Conservation (phyloP, 2,113 vertebrate species). For the Alethe castanea region DNA sequence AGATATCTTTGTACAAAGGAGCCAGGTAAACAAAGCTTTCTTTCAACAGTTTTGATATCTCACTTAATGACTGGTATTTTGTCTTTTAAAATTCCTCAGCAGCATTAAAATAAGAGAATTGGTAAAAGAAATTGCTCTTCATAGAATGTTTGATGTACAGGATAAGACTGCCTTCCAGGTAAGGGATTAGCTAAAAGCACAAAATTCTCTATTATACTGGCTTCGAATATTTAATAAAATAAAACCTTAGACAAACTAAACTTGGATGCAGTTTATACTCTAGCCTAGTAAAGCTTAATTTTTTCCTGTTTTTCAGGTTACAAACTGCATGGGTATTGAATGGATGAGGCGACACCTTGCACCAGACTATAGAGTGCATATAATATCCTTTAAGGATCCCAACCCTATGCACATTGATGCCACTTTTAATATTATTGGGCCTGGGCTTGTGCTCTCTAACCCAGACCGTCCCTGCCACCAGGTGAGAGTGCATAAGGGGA, state of each 20-base stretch:
- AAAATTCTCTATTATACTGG: not conserved
- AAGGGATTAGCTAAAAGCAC: not conserved
- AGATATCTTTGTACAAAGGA: slow-evolving; percentile 97
- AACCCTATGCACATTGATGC: slow-evolving; percentile 99
- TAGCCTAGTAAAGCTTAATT: not conserved
- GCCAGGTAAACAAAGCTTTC: slow-evolving; percentile 80
- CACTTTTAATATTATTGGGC: slow-evolving; percentile 97
- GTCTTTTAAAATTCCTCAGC: not conserved
- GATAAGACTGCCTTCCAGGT: not conserved
- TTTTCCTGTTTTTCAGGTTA: slow-evolving; percentile 79
- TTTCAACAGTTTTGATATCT: not conserved
- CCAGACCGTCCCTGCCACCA: slow-evolving; percentile 94
- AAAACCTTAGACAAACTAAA: not conserved
- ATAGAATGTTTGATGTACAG: not conserved
- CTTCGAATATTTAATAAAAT: not conserved
- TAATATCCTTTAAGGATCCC: slow-evolving; percentile 93
- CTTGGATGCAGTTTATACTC: not conserved
- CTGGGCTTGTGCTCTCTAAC: slow-evolving; percentile 94
- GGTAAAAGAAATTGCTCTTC: not conserved
- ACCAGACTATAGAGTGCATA: slow-evolving; percentile 91
- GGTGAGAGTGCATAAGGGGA: slow-evolving; percentile 65
- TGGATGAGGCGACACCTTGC: slow-evolving; percentile 97
- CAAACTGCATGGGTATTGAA: slow-evolving; percentile 94
- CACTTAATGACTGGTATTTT: not conserved
- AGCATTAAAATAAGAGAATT: not conserved